Evolutionary conservation across 1,140 invertebrate species (phyloP), one percentile per base, ranked within the genome.

Genomic region (Drosophila takahashii): DNA sequence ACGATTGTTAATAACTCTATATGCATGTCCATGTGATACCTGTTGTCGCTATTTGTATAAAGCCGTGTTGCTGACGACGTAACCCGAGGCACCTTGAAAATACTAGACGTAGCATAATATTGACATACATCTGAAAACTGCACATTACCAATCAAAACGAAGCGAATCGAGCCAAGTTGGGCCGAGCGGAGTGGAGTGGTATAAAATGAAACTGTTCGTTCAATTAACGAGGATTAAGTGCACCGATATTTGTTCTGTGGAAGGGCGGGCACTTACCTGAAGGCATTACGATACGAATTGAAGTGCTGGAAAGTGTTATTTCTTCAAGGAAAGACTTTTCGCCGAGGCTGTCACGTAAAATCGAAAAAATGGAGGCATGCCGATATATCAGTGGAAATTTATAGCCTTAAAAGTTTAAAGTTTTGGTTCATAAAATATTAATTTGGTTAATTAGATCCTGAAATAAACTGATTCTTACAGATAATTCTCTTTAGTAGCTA

Each of bases 81-180:
- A 75, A 79, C 62, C 71, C 60, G 78, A 71, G 47, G 71, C 84
- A 87, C 84, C 83, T 87, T 87, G 84, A 83, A 72, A 70, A 75
- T 48, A 65, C 72, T 65, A 74, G 69, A 77, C 58, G 51, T 66
- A 77, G 60, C 73, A 81, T 74, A 86, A 80, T 84, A 84, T 84
- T 84, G 81, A 85, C 73, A 85, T 73, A 85, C 81, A 85, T 76
- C 72, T 71, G 69, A 81, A 74, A 71, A 81, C 72, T 79, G 81
- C 69, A 86, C 64, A 70, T 80, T 70, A 54, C 51, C 50, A 74
- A 60, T 62, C 69, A 54, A 79, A 84, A 32, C 34, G 66, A n/a
- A 66, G 29, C 27, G 42, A 66, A 37, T 64, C 62, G 42, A 44
- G 32, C 37, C 64, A 32, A 71, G 45, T 32, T 50, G 50, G 37